Base-by-base conservation (phyloP, 2,888 invertebrate genomes). In the Polydesmus complanatus region DNA sequence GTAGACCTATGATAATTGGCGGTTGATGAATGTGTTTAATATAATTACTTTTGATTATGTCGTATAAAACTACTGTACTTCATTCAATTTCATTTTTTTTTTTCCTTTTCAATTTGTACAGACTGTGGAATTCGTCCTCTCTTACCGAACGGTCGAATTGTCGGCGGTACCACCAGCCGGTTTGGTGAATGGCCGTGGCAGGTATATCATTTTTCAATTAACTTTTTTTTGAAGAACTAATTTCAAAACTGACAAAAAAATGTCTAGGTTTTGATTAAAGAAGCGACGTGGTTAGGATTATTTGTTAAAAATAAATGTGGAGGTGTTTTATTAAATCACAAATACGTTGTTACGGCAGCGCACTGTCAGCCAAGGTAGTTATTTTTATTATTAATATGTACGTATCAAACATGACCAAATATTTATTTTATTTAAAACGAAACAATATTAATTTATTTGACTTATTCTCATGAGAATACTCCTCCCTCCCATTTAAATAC, bases 281-380 rank as follows among this genome's bases (percentile, higher is more conserved):
- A 93, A 74, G 88, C 91, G 1, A 92, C 92, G 0, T 93, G 92
- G 92, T 77, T 93, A 52, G 93, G 93, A 0, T 80, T 93, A 22
- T 91, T 93, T 74, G 91, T 91, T 55, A 93, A 93, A 74, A 93
- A 93, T 75, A 93, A 93, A 75, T 94, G 93, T 70, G 93, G 93
- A 1, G 93, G 93, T 1, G 93, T 94, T 0, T 80, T 94, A n/a
- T 89, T 93, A 68, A 87, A 88, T 47, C 85, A 81, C 68, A 82
- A 83, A 73, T 92, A 84, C 70, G 91, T 93, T 2, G 84, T 92
- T 62, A 93, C 93, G 0, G 93, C 93, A 0, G 93, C 93, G 0
- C 93, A 94, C 80, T 94, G 93, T 76, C 92, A 93, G 72, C 92
- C 93, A 52, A 91, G 92, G 88, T 88, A 73, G 77, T 25, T 37